These are phyloP conservation scores for Amphiprion ocellaris DNA, from an alignment of 2,113 vertebrate species.

Conservation along the genomic window DNA sequence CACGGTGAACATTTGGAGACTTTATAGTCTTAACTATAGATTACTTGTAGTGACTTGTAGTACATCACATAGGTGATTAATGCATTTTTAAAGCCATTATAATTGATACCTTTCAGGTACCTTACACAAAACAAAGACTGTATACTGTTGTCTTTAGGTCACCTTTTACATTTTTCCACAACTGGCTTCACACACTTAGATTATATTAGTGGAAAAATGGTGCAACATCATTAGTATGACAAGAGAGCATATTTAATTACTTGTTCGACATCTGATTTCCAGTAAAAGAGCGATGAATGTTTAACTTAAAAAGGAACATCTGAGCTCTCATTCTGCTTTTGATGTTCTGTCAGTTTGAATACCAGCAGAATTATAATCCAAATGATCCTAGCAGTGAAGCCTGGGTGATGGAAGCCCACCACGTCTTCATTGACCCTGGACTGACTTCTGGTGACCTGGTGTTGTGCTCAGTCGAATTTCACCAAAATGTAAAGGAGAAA, in stretches of 20 bases:
- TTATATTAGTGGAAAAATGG: neutral
- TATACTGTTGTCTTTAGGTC: neutral
- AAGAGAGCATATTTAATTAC: neutral
- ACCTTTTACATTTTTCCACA: neutral
- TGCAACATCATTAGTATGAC: neutral
- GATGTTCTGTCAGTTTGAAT: neutral
- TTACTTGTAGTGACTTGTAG: neutral
- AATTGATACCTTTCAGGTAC: no score
- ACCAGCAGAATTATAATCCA: neutral
- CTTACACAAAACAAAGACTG: no score
- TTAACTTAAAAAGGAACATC: neutral
- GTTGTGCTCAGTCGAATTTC: slow-evolving; percentile 12
- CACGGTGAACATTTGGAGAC: no score
- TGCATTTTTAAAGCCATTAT: neutral
- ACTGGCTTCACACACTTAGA: neutral
- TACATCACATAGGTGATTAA: neutral
- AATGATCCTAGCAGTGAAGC: neutral
- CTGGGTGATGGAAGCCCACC: neutral
- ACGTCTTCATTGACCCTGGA: slow-evolving; percentile 21
- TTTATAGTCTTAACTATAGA: neutral
- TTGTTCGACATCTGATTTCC: neutral
- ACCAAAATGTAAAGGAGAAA: slow-evolving; percentile 25
- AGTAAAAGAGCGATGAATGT: neutral
- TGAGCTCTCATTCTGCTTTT: neutral
- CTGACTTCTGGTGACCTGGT: slow-evolving; percentile 43